Conservation (phyloP, 2,888 invertebrate genomes). For the Atrina japonica region DNA sequence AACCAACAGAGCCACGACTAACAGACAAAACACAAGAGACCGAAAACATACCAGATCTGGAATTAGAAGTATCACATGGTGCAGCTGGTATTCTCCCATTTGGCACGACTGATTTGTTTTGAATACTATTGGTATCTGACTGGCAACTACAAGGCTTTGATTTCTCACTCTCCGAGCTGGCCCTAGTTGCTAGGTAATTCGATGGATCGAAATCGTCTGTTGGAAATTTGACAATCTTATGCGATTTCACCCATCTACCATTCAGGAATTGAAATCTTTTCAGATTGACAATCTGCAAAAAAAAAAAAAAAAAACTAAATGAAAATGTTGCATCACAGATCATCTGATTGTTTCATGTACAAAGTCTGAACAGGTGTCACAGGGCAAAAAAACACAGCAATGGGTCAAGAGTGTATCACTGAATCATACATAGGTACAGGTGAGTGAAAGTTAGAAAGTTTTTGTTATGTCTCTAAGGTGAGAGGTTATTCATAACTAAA, state of each 20-base stretch:
- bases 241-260: constrained; percentile 96
- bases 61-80: constrained; percentile 32
- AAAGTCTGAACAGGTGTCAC: too few species aligned
- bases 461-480: too few species aligned
- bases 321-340: neutral
- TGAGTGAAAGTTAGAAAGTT: too few species aligned
- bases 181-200: constrained; percentile 86
- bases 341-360: too few species aligned
- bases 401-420: too few species aligned
- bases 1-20: neutral
- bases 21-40: constrained; percentile 8
- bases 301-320: constrained; percentile 3
- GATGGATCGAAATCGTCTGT: constrained; percentile 93
- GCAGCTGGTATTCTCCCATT: constrained; percentile 36
- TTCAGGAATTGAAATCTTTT: constrained; percentile 95
- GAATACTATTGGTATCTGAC: constrained; percentile 15
- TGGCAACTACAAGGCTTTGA: constrained; percentile 16
- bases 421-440: too few species aligned
- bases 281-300: constrained; percentile 90
- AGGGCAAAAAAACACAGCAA: too few species aligned
- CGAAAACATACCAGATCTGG: constrained; percentile 11
- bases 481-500: too few species aligned
- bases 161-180: constrained; percentile 4
- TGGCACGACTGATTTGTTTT: constrained; percentile 26
- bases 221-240: constrained; percentile 95